Evolutionary conservation across 2,797 vertebrate genomes (phyloP).

Genomic region (Gila robusta): DNA sequence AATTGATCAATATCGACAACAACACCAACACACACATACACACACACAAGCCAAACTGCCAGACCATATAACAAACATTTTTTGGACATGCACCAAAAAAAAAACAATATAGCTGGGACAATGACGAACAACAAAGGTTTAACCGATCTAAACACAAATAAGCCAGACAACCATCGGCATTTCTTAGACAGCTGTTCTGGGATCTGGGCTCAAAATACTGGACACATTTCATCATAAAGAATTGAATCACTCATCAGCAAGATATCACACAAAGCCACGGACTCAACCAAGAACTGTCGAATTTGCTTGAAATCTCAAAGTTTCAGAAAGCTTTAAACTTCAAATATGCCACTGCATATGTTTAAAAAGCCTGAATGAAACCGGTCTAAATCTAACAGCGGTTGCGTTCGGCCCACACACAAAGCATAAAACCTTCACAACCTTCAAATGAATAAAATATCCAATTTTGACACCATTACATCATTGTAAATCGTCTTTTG

Average conservation of each 20-base stretch:
- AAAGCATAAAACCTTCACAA: conserved; percentile 11
- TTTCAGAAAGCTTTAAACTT: neutral
- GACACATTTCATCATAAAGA: no score
- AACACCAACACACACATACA: no score
- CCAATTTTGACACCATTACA: conserved; percentile 3
- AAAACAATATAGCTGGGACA: no score
- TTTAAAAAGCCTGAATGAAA: neutral
- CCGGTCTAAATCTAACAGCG: neutral
- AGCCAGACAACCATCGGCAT: no score
- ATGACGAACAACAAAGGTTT: no score
- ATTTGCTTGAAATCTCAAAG: neutral
- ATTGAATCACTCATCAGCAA: neutral
- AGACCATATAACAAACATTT: no score
- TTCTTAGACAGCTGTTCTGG: neutral
- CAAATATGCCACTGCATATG: neutral
- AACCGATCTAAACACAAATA: no score
- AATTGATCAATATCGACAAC: no score
- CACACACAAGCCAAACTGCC: no score
- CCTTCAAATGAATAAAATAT: conserved; percentile 12
- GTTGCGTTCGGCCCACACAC: neutral
- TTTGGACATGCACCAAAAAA: no score
- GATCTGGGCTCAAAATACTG: no score
- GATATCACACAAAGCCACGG: neutral
- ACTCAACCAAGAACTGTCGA: neutral
- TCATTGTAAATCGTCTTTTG: conserved; percentile 14